Percentiles rank a stretch among this genome's conserved stretches.
Conservation (phyloP, 2,113 vertebrate genomes). For the Grantiella picta region DNA sequence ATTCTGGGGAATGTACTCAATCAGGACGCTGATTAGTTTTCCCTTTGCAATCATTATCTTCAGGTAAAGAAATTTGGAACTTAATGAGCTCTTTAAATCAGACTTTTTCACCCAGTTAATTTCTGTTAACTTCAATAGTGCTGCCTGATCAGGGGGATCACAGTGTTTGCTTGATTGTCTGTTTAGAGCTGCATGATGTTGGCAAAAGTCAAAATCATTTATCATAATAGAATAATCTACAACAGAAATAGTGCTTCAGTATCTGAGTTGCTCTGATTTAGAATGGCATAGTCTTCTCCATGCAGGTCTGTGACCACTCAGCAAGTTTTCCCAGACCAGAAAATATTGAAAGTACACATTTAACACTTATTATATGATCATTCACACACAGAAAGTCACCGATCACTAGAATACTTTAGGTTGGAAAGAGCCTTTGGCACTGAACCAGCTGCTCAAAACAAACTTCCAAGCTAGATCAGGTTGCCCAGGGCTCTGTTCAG, state of each 20-base stretch:
- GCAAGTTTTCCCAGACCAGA: not conserved
- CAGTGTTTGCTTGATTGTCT: not conserved
- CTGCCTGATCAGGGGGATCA: rapidly evolving
- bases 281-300: not conserved
- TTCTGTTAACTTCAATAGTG: not conserved
- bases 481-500: not conserved
- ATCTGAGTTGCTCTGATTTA: not conserved
- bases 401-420: not conserved
- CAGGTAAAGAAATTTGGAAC: not conserved
- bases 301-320: not conserved
- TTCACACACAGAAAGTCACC: not conserved
- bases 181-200: not conserved
- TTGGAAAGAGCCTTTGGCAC: not conserved
- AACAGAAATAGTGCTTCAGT: not conserved
- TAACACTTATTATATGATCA: not conserved
- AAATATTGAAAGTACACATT: not conserved
- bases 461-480: not conserved
- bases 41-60: not conserved
- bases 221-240: not conserved
- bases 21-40: not conserved
- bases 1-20: not conserved
- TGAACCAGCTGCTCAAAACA: not conserved
- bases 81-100: not conserved
- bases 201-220: not conserved
- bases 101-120: not conserved